These are phyloP conservation scores for Rhinolophus ferrumequinum DNA, from an alignment of 2,113 vertebrate genomes.

Conservation along the genomic window DNA sequence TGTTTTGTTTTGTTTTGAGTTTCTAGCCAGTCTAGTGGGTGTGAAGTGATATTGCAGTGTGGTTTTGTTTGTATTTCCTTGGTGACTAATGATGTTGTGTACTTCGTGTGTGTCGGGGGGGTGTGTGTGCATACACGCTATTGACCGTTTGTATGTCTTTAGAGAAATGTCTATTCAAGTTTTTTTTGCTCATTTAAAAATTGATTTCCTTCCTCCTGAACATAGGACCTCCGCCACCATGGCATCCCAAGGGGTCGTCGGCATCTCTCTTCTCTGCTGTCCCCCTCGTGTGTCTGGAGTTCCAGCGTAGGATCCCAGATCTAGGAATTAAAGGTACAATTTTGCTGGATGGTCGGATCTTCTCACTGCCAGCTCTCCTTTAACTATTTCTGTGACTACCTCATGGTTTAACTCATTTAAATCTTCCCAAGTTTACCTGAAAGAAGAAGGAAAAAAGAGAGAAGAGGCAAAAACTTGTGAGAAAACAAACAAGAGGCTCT, in stretches of 20 bases:
- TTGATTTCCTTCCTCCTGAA: neutral
- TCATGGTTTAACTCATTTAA: neutral
- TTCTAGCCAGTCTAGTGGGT: neutral
- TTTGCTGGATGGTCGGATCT: neutral
- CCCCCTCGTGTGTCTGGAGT: neutral
- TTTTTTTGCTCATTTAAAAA: neutral
- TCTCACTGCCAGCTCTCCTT: neutral
- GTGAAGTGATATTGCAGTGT: neutral
- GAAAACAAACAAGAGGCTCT: neutral
- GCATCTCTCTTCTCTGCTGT: neutral
- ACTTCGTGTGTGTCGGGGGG: neutral
- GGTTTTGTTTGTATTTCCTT: conserved; percentile 38
- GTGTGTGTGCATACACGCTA: neutral
- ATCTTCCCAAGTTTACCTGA: neutral
- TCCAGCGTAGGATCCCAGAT: neutral
- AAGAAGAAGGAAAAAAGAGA: neutral
- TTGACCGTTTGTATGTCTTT: neutral
- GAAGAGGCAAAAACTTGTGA: neutral
- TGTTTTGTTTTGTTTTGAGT: neutral
- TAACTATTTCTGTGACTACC: neutral
- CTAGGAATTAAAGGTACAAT: neutral
- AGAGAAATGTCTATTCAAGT: neutral
- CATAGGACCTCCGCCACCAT: neutral
- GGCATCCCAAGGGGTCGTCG: neutral
- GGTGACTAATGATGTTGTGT: neutral